Conservation (phyloP, 2,113 vertebrate genomes). For the Epinephelus lanceolatus region DNA sequence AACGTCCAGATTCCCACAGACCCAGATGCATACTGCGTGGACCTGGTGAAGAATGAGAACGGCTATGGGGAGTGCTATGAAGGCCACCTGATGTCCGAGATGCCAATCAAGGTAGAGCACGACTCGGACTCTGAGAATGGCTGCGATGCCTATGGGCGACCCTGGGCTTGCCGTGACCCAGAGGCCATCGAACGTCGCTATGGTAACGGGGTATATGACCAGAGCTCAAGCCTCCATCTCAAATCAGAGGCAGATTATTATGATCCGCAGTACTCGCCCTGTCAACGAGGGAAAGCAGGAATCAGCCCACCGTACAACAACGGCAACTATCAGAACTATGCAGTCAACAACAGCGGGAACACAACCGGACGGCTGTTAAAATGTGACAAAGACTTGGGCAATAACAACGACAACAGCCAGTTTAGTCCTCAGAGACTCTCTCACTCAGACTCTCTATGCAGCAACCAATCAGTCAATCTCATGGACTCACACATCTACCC, state of each 20-base stretch:
- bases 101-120: conserved; percentile 91
- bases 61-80: conserved; percentile 81
- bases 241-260: conserved; percentile 88
- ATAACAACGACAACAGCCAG: conserved; percentile 58
- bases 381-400: conserved; percentile 83
- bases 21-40: conserved; percentile 78
- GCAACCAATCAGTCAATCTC: conserved; percentile 79
- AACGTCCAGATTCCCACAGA: conserved; percentile 79
- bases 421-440: conserved; percentile 82
- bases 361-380: conserved; percentile 76
- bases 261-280: conserved; percentile 83
- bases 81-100: conserved; percentile 82
- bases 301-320: conserved; percentile 82
- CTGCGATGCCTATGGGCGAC: conserved; percentile 78
- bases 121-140: conserved; percentile 90
- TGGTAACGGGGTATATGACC: conserved; percentile 75
- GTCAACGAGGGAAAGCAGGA: conserved; percentile 85
- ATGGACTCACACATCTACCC: conserved; percentile 82
- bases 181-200: conserved; percentile 78
- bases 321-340: conserved; percentile 81
- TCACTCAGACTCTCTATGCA: conserved; percentile 82
- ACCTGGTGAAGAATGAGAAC: conserved; percentile 86
- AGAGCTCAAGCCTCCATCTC: conserved; percentile 81
- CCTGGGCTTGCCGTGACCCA: conserved; percentile 85
- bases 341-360: conserved; percentile 70